Base-by-base conservation (phyloP, 2,113 vertebrate species). In the Perca flavescens region DNA sequence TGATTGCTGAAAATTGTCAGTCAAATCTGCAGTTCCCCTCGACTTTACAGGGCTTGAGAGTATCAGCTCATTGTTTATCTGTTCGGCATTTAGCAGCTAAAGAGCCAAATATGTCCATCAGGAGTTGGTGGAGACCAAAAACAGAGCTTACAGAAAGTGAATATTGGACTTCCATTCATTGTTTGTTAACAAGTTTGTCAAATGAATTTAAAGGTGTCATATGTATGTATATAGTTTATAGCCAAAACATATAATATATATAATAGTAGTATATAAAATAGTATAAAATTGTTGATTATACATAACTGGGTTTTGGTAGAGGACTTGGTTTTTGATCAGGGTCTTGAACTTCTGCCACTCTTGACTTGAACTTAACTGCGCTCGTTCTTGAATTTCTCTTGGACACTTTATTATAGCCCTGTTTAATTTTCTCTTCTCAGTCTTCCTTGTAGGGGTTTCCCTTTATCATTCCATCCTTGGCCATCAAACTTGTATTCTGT, bases 401-500 rank as follows among this genome's bases (percentile, higher is more conserved):
- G 7, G 54, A 74, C 14, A 80, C 17, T 58, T 47, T 2, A 58
- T 40, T 61, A 16, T 22, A 50, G 5, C 17, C 43, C 14, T 43
- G 25, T 53, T 82, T 82, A 28, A 36, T 46, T 22, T 60, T 77
- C 25, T 60, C 13, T 22, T 17, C 6, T 19, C 13, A 1, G 52
- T 74, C 68, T 4, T 58, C 25, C 10, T 80, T 60, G 8, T 36
- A 6, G 8, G 4, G 57, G 65, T 72, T 72, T 21, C 25, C 17
- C 57, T 54, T 36, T 54, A 8, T 74, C 56, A n/a, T 53, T 77
- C 75, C 57, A 72, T 72, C 62, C 79, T 65, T 57, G 68, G 66
- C 80, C 62, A 76, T 90, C 69, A 62, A 75, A 82, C 82, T 83
- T 84, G 52, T 56, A 65, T 83, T 79, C 57, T 70, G 50, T 81